Evolutionary conservation across 2,113 vertebrate genomes (phyloP), one percentile per base, ranked within the genome.

Genomic region (Spizaetus ornatus): DNA sequence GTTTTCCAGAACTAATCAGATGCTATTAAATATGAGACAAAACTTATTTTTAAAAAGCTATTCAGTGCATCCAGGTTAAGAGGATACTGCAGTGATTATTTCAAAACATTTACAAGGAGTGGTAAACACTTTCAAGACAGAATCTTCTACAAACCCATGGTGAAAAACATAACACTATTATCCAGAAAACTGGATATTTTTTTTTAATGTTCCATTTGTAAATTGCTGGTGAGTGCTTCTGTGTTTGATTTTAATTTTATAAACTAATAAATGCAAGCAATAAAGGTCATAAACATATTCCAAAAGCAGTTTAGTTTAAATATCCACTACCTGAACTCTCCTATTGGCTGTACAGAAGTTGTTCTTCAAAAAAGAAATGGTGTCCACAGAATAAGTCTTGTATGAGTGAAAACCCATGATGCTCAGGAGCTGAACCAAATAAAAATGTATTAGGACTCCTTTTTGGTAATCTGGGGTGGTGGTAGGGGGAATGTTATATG

Each of bases 251-350:
- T 94, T 26, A 66, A 77, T 42, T 77, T 83, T 55, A 59, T 59
- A 63, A 78, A 78, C 8, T 17, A 65, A 59, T 34, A 58, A 63
- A 58, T 55, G 6, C 20, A 90, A 62, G 23, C 25, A 73, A 52
- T 36, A 88, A 63, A 14, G 4, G 9, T 21, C 38, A 78, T 56
- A 63, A 92, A 47, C 16, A 66, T 74, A 45, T 43, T 48, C 16
- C 13, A 82, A 93, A 95, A 59, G 3, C 7, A 95, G 16, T 81
- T 63, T 82, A 90, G 19, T 61, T 85, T 56, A 82, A 96, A 88
- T 43, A 86, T 71, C 2, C 65, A 82, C 15, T 98, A 98, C 97
- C 97, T 98, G 31, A 55, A 40, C 53, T 93, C 74, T 92, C 53
- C 74, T 84, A 69, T 53, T 72, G 32, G 17, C 17, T 36, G 79